Base-by-base conservation (phyloP, 2,113 vertebrate genomes). In the Antennarius striatus region DNA sequence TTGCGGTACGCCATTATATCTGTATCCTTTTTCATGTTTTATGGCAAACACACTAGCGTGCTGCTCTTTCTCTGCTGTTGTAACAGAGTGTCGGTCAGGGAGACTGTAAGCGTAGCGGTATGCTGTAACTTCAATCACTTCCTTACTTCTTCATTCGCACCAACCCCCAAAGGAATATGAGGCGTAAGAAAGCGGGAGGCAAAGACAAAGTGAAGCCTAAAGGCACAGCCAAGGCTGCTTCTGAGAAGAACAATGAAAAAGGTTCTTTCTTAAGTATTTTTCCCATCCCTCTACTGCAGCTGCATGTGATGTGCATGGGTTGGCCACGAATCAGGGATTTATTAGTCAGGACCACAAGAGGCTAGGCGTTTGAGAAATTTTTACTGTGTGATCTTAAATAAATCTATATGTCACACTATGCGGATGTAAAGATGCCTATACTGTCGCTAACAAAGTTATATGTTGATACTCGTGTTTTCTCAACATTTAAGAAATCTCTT, bases 151-250 rank as follows among this genome's bases (percentile, higher is more conserved):
- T 74, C 50, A 70, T 67, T 36, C 71, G 47, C 73, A 53, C 53
- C 63, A 73, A 46, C 70, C 73, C 76, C 72, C 6, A 12, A 36
- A 36, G 82, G 66, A 84, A 79, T 52, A 57, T 79, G 55, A 75
- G 68, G 86, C 71, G 73, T 70, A 4, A 48, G 46, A 40, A 72
- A 61, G 53, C 54, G 46, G 70, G 62, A 40, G 63, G 57, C 53
- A 81, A 73, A 84, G 66, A 75, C 51, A 36, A 36, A 36, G 32
- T 36, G 5, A 36, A 7, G 74, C 83, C 81, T 56, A 1, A 56
- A 85, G 75, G 82, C 57, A 78, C 78, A 80, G 75, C 59, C 51
- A 45, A 49, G 54, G 39, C 55, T 78, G 36, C 49, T 51, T 77
- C 52, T 54, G 54, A 79, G 66, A 69, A 54, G 16, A 55, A 73